These are phyloP conservation scores for Andrena trimmerana DNA, from an alignment of 2,888 invertebrate genomes.

Conservation along the genomic window DNA sequence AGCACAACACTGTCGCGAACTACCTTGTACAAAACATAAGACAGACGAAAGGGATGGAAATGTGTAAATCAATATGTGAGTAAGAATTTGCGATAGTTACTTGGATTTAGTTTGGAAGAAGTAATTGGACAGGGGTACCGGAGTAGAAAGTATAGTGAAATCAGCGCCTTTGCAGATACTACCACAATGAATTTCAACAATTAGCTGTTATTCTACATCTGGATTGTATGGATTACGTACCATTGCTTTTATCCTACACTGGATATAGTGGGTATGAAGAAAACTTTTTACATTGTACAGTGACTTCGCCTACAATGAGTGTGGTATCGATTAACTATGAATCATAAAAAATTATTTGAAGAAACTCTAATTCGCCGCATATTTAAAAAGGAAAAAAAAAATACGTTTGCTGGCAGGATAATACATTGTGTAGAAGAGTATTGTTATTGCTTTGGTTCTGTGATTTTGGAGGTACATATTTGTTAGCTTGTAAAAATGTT, in stretches of 20 bases:
- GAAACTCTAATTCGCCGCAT: slow-evolving; percentile 73
- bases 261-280: slow-evolving; percentile 75
- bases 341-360: slow-evolving; percentile 60
- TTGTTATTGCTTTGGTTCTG: slow-evolving; percentile 84
- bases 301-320: slow-evolving; percentile 83
- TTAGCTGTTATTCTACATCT: slow-evolving; percentile 80
- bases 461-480: slow-evolving; percentile 84
- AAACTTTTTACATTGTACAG: slow-evolving; percentile 85
- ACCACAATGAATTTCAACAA: slow-evolving; percentile 80
- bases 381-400: slow-evolving; percentile 71
- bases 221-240: slow-evolving; percentile 79
- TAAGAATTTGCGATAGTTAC: slow-evolving; percentile 30
- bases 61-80: slow-evolving; percentile 80
- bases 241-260: slow-evolving; percentile 78
- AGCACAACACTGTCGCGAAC: slow-evolving; percentile 84
- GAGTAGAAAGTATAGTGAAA: slow-evolving; percentile 66
- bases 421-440: slow-evolving; percentile 79
- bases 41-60: slow-evolving; percentile 83
- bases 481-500: slow-evolving; percentile 83
- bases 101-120: slow-evolving; percentile 10
- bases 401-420: slow-evolving; percentile 79
- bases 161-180: slow-evolving; percentile 78
- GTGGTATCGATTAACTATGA: slow-evolving; percentile 76
- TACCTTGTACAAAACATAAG: slow-evolving; percentile 84
- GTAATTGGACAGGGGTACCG: slow-evolving; percentile 1